A percentile compares a stretch with the other conserved stretches of the same genome.
Evolutionary conservation across 2,797 vertebrate species (phyloP).

Genomic region (Cuniculus paca): DNA sequence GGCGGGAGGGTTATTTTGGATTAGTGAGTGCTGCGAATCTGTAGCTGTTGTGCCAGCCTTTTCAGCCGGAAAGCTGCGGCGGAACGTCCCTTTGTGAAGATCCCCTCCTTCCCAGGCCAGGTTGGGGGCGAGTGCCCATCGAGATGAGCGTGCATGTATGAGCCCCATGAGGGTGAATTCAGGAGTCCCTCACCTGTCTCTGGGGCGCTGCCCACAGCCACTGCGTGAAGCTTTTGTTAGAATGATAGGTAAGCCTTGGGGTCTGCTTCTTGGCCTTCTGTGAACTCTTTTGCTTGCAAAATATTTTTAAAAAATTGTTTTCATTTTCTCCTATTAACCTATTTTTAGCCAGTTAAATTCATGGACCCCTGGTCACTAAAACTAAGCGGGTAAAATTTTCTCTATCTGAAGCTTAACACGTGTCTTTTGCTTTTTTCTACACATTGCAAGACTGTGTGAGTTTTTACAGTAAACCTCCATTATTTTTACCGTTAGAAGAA

Average conservation of each 20-base stretch:
- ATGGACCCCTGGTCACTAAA: accelerated
- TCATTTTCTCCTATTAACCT: background rate
- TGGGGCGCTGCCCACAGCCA: accelerated
- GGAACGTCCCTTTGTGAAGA: accelerated
- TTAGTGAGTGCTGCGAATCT: background rate
- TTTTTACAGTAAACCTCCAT: background rate
- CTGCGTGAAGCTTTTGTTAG: background rate
- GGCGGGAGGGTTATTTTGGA: background rate
- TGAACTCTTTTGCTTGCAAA: background rate
- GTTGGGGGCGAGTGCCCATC: accelerated
- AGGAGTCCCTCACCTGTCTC: accelerated
- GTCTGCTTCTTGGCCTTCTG: background rate
- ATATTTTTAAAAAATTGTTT: background rate
- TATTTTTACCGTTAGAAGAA: constrained; percentile 9
- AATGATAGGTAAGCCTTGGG: accelerated
- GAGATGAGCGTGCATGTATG: accelerated
- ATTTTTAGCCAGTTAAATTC: background rate
- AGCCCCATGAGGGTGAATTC: accelerated
- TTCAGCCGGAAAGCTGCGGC: background rate
- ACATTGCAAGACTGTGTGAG: background rate
- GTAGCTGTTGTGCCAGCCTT: background rate
- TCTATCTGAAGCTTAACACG: too few relatives aligned
- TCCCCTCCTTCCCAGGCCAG: accelerated
- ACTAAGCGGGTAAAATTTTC: background rate
- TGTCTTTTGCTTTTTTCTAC: background rate